phyloP scores from a whole-genome alignment of 2,797 vertebrate species.

The Sus cebifrons region DNA sequence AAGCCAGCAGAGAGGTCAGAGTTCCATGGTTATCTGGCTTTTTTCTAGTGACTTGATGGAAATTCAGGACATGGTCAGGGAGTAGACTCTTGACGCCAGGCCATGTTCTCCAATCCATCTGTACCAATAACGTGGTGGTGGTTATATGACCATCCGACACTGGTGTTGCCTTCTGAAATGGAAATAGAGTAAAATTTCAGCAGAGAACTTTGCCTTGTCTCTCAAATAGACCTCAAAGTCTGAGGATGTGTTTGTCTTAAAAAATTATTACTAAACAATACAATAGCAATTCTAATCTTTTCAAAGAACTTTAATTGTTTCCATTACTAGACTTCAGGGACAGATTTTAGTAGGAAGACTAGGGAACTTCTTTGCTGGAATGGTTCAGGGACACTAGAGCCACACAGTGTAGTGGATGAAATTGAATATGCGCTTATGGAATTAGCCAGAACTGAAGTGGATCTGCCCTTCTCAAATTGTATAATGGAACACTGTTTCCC shows the following conservation, averaged over 20 bases:
- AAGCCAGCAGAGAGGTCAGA: not conserved
- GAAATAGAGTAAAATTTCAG: conserved; percentile 32
- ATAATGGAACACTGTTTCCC: not conserved
- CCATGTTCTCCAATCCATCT: not conserved
- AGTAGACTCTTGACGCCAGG: not conserved
- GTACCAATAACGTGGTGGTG: not conserved
- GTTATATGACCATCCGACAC: not conserved
- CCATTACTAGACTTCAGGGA: not conserved
- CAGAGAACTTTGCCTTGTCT: not conserved
- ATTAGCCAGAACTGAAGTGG: not conserved
- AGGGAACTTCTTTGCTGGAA: not conserved
- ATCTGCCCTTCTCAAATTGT: not conserved
- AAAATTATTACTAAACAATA: not conserved
- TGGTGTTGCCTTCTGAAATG: not conserved
- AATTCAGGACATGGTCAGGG: not conserved
- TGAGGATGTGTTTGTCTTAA: not conserved
- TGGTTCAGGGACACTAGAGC: not conserved
- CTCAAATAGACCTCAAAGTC: not conserved
- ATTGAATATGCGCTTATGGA: not conserved
- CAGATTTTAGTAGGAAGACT: not conserved
- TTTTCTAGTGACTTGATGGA: not conserved
- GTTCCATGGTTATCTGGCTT: not conserved
- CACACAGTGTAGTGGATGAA: not conserved
- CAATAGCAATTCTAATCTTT: not conserved
- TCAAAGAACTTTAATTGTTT: not conserved